phyloP scores from a whole-genome alignment of 2,113 vertebrate species.

The Chinchilla lanigera region DNA sequence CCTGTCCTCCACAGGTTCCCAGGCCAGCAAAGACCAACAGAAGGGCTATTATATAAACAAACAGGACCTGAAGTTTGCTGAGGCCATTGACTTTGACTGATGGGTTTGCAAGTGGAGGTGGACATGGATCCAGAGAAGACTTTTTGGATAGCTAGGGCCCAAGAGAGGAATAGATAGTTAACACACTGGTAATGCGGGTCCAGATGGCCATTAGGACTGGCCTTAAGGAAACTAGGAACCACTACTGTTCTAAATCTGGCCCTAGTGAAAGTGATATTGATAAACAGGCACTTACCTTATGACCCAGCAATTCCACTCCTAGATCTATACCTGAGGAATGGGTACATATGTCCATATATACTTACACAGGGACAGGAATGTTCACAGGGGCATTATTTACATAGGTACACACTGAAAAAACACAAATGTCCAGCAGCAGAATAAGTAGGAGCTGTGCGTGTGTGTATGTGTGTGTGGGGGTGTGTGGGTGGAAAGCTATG shows the following conservation, averaged over 20 bases:
- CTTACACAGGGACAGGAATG: not conserved
- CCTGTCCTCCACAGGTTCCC: not conserved
- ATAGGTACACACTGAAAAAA: not conserved
- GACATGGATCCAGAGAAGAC: not conserved
- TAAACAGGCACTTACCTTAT: not conserved
- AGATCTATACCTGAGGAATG: not conserved
- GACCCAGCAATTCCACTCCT: not conserved
- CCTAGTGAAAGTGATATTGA: not conserved
- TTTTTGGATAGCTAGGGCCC: not conserved
- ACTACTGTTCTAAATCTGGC: not conserved
- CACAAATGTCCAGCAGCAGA: not conserved
- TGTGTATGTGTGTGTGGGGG: not conserved
- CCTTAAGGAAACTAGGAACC: not conserved
- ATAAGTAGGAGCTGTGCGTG: not conserved
- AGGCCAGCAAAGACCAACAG: not conserved
- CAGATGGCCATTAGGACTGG: not conserved
- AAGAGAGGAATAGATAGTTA: not conserved
- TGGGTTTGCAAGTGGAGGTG: not conserved
- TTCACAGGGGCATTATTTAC: not conserved
- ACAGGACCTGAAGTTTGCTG: not conserved
- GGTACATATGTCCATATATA: not conserved
- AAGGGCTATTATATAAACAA: not conserved
- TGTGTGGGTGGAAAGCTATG: not conserved
- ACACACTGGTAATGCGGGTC: not conserved
- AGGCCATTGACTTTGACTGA: not conserved